These are phyloP conservation scores for Varanus salvator DNA, from an alignment of 2,113 vertebrate species.

Conservation along the genomic window DNA sequence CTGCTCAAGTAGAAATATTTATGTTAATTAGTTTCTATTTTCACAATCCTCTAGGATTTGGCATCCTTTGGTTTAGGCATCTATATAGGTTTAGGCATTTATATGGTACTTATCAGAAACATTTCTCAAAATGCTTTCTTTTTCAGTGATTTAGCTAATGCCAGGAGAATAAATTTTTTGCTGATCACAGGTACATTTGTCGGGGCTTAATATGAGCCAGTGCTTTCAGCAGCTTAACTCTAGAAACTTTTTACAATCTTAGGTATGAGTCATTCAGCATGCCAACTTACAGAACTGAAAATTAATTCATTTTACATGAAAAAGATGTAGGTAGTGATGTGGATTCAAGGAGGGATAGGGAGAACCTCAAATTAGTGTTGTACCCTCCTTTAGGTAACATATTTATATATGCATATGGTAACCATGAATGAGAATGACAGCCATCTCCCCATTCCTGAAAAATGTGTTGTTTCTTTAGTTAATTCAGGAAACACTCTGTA, in stretches of 20 bases:
- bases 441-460: not conserved
- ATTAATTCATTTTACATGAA: not conserved
- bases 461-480: not conserved
- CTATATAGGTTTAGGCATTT: not conserved
- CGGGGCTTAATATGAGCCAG: not conserved
- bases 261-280: not conserved
- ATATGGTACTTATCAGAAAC: slow-evolving; percentile 25
- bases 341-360: too few relatives aligned
- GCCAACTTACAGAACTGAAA: not conserved
- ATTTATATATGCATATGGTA: not conserved
- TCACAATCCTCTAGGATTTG: slow-evolving; percentile 22
- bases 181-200: not conserved
- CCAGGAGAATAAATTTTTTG: not conserved
- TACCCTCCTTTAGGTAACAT: not conserved
- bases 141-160: not conserved
- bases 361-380: not conserved
- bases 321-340: not conserved
- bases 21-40: slow-evolving; percentile 48
- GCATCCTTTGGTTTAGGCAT: slow-evolving; percentile 4
- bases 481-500: too few relatives aligned
- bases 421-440: not conserved
- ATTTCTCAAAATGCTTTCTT: slow-evolving; percentile 6
- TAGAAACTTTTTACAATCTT: not conserved
- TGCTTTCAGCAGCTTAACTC: not conserved
- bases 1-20: slow-evolving; percentile 16